Conservation (phyloP, 2,113 vertebrate species). For the Rallus limicola region DNA sequence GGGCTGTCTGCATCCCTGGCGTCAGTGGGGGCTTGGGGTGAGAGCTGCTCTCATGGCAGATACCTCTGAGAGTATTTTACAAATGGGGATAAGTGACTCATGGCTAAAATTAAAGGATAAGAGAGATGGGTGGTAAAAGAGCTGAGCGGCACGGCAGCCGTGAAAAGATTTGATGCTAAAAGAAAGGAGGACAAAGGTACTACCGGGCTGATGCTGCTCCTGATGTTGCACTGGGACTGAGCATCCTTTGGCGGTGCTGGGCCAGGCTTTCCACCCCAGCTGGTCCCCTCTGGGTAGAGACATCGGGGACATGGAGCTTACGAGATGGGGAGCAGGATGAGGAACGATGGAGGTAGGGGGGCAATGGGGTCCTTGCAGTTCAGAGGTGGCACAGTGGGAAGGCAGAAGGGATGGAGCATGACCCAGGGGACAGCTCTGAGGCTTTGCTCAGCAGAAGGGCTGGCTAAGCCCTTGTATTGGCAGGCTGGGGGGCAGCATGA, state of each 20-base stretch:
- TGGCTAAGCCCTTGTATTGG: background rate
- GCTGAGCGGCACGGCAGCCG: background rate
- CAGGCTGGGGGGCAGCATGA: background rate
- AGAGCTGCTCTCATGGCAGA: background rate
- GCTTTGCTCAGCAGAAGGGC: background rate
- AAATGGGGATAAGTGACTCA: background rate
- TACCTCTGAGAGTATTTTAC: background rate
- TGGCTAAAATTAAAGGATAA: background rate
- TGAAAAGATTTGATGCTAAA: background rate
- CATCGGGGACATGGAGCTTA: background rate
- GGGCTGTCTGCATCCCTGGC: background rate
- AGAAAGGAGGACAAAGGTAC: background rate
- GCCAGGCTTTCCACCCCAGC: background rate
- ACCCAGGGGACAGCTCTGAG: background rate
- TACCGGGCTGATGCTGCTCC: background rate
- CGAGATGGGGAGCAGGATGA: background rate
- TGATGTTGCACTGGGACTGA: background rate
- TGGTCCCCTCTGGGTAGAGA: background rate
- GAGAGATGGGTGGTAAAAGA: background rate
- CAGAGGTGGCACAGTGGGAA: background rate
- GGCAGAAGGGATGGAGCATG: background rate
- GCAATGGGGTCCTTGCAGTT: background rate
- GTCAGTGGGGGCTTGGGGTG: rapidly evolving
- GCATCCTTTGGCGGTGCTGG: background rate
- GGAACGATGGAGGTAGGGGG: background rate